Conservation (phyloP, 2,888 invertebrate genomes). For the Ferdinandea cuprea region DNA sequence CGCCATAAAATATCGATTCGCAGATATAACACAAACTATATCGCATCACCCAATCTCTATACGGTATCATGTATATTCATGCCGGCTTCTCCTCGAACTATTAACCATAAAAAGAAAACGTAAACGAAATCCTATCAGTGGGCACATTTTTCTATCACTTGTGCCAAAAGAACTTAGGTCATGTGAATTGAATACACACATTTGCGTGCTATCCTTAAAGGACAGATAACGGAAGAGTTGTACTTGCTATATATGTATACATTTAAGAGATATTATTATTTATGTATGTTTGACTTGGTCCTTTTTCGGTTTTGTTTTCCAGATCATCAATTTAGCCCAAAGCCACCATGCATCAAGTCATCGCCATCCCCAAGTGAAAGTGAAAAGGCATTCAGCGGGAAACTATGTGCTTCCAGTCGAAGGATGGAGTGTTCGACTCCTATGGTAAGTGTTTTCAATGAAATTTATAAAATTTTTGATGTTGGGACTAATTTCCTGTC, state of each 20-base stretch:
- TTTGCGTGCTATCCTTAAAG: background rate
- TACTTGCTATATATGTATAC: conserved; percentile 6
- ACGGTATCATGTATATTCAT: conserved; percentile 27
- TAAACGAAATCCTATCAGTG: conserved; percentile 25
- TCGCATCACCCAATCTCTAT: conserved; percentile 9
- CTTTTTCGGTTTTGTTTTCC: conserved; percentile 25
- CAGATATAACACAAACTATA: conserved; percentile 32
- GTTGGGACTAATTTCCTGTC: background rate
- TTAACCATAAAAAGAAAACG: conserved; percentile 29
- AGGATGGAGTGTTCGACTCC: conserved; percentile 50
- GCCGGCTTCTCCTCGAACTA: conserved; percentile 38
- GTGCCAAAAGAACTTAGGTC: conserved; percentile 24
- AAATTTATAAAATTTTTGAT: background rate
- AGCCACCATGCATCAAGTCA: conserved; percentile 40
- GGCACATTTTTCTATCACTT: conserved; percentile 24
- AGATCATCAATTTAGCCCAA: conserved; percentile 62
- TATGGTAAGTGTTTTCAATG: conserved; percentile 38
- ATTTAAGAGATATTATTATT: background rate
- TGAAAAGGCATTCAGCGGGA: conserved; percentile 48
- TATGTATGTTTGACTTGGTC: conserved; percentile 25
- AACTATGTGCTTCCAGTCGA: conserved; percentile 61
- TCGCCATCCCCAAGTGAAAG: conserved; percentile 52
- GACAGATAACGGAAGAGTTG: conserved; percentile 6
- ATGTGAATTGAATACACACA: background rate
- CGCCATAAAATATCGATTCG: conserved; percentile 50